phyloP scores from a whole-genome alignment of 2,888 invertebrate genomes.

The Trichopria drosophilae region DNA sequence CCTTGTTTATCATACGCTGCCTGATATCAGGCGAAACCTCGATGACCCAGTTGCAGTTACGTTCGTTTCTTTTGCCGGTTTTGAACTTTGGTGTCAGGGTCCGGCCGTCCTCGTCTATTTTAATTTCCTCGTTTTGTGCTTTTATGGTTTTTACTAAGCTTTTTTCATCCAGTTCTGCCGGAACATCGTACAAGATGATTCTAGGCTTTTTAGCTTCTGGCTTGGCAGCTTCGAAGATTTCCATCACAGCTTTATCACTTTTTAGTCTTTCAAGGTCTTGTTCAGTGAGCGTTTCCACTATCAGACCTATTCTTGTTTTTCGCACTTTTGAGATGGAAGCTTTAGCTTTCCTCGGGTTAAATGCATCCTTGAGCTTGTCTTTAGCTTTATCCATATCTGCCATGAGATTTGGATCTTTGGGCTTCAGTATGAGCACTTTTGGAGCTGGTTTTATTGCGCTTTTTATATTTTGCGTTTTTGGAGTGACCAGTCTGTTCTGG shows the following conservation, averaged over 20 bases:
- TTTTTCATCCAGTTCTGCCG: neutral
- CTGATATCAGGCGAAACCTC: constrained; percentile 5
- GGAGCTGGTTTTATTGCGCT: too few species aligned
- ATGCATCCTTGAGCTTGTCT: too few species aligned
- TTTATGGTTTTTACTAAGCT: neutral
- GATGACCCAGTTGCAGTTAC: constrained; percentile 3
- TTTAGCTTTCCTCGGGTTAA: too few species aligned
- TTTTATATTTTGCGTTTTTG: too few species aligned
- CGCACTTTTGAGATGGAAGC: neutral
- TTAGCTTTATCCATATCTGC: too few species aligned
- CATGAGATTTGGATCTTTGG: too few species aligned
- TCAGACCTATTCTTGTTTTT: neutral
- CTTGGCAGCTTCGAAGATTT: too few species aligned
- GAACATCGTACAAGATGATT: constrained; percentile 19
- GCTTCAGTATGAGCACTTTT: too few species aligned
- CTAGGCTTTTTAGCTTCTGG: too few species aligned
- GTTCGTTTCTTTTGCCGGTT: neutral
- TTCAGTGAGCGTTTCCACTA: constrained; percentile 6
- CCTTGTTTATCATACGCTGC: neutral
- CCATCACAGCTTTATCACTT: neutral
- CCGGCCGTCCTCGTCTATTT: neutral
- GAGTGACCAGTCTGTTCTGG: too few species aligned
- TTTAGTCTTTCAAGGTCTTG: neutral
- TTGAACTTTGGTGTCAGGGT: constrained; percentile 8
- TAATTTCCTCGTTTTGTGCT: constrained; percentile 12